Base-by-base conservation (phyloP, 2,888 invertebrate genomes). In the Phalangium opilio region DNA sequence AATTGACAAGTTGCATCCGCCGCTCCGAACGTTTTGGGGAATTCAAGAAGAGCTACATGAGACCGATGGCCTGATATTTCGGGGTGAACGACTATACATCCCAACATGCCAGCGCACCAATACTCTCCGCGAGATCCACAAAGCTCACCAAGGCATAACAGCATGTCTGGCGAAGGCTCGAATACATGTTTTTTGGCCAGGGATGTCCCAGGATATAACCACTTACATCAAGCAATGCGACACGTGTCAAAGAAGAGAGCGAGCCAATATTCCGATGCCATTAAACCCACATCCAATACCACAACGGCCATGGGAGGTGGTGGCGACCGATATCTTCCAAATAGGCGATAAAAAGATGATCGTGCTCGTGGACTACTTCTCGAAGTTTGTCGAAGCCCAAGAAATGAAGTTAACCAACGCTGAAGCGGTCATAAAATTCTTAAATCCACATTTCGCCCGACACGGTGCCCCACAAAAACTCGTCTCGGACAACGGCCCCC, bases 301-400 rank as follows among this genome's bases (percentile, higher is more conserved):
- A 19, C 40, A 45, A 7, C 10, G 45, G 40, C 45, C 39, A 21
- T 45, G 45, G 45, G 32, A 39, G n/a, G 33, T 27, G 14, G 40
- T 39, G 39, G 32, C 45, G 5, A 32, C 40, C 18, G 32, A 39
- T 5, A 32, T 45, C 32, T 45, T 45, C 40, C 39, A 27, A 32
- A 11, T 45, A 5, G 1, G 40, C 2, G 32, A 17, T 39, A n/a
- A 18, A 11, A 45, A 27, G 3, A 40, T 40, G 15, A 20, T 45
- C 12, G 17, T 46, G 21, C 14, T 46, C 7, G 27, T 41, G 10
- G 45, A 46, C 21, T 46, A 46, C 18, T 46, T 46, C 14, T 33
- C 41, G 14, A 47, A 47, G 14, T 47, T 32, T 38, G 34, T 43
- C 19, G 43, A 43, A 17, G 14, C 39, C 10, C 38, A 43, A 32